These are phyloP conservation scores for Arizona elegans DNA, from an alignment of 2,113 vertebrate species.

Conservation along the genomic window DNA sequence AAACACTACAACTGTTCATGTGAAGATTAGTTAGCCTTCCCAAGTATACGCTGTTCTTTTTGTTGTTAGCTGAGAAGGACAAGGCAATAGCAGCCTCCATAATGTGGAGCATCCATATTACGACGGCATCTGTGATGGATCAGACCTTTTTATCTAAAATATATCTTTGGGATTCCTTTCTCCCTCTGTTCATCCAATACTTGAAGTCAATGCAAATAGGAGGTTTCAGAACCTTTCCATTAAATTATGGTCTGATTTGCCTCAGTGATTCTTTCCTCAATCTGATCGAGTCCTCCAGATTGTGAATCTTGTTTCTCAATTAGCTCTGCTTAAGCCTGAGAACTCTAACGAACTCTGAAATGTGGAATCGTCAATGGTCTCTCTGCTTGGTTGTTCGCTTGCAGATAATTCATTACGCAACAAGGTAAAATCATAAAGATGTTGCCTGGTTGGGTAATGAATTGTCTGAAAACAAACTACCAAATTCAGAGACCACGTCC, in stretches of 20 bases:
- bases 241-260: background rate
- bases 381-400: background rate
- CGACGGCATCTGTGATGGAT: background rate
- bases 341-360: background rate
- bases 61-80: background rate
- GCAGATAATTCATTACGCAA: background rate
- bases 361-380: background rate
- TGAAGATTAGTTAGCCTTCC: background rate
- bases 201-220: background rate
- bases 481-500: background rate
- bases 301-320: background rate
- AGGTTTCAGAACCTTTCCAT: background rate
- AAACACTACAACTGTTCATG: background rate
- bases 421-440: background rate
- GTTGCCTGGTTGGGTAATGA: background rate
- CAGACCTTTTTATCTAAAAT: background rate
- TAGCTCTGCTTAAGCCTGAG: background rate
- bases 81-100: background rate
- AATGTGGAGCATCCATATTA: background rate
- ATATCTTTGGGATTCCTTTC: background rate
- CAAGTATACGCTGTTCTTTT: background rate
- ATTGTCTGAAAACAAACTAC: background rate
- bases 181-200: background rate
- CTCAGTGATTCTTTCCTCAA: background rate
- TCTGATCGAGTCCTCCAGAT: background rate